Base-by-base conservation (phyloP, 2,797 vertebrate genomes). In the Macropodus opercularis region DNA sequence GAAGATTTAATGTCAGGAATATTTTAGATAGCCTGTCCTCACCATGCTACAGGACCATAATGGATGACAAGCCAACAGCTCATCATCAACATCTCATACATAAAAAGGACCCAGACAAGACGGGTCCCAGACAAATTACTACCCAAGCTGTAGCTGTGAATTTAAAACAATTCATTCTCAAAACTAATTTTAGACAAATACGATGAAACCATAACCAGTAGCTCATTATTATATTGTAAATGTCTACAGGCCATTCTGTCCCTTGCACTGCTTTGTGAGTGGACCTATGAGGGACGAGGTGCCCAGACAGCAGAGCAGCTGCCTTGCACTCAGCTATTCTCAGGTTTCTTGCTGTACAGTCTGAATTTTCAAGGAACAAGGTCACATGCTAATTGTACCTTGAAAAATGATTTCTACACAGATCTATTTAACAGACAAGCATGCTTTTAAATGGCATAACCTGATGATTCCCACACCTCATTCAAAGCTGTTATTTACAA, bases 311-410 rank as follows among this genome's bases (percentile, higher is more conserved):
- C 65, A 41, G 40, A 85, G 84, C 89, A 93, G 90, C 90, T 90
- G 87, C 86, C 80, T 81, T 57, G 63, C 56, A 69, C 75, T 65
- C 75, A 48, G 70, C 56, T 15, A 64, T 35, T 79, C 89, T 93
- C 90, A 22, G 72, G 81, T 93, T 92, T 90, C 92, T 76, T 71
- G 75, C 74, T 77, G 74, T 85, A 81, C 83, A 78, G 87, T 79
- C 78, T 88, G 63, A 88, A 90, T 91, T 90, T 91, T 88, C 69
- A 81, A 75, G 75, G 86, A 92, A 91, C 90, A 90, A 92, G 89
- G 87, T 92, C 89, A 92, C 83, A 85, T 54, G 66, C 80, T 88
- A 72, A 81, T 62, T 67, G 78, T 65, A 65, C 57, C 77, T 75
- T 44, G 27, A 82, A 82, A 75, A 85, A 69, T 57, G 5, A 72